Conservation (phyloP, 2,113 vertebrate species). For the Monopterus albus region DNA sequence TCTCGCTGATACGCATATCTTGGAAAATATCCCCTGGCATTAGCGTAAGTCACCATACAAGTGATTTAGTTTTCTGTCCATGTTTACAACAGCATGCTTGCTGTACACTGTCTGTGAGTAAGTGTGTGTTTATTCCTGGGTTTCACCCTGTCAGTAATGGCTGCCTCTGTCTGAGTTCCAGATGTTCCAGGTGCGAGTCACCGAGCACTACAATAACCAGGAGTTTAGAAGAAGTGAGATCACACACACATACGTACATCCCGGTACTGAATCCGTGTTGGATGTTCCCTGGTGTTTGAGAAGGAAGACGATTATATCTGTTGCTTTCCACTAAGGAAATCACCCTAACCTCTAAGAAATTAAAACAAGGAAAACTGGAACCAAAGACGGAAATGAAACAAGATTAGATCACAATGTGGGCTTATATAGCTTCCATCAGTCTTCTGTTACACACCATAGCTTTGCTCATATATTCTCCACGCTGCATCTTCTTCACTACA, state of each 20-base stretch:
- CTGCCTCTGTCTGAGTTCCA: constrained; percentile 81
- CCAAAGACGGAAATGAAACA: constrained; percentile 41
- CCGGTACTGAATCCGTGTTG: background rate
- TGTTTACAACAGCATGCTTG: background rate
- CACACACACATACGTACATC: too few species aligned
- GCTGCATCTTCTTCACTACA: background rate
- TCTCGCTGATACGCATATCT: background rate
- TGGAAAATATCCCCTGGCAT: background rate
- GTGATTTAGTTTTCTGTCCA: background rate
- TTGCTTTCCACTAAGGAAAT: constrained; percentile 31
- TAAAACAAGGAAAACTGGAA: constrained; percentile 46
- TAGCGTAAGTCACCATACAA: background rate
- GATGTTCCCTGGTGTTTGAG: background rate
- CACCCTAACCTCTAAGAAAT: constrained; percentile 41
- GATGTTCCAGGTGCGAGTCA: constrained; percentile 84
- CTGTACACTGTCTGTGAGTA: background rate
- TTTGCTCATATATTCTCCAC: background rate
- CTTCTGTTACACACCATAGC: constrained; percentile 18
- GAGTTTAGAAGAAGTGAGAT: constrained; percentile 83
- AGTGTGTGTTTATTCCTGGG: background rate
- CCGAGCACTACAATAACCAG: constrained; percentile 81
- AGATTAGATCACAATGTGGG: constrained; percentile 34
- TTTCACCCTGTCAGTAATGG: constrained; percentile 80
- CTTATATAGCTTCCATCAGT: constrained; percentile 27
- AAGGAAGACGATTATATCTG: constrained; percentile 1